Percentiles rank a stretch among this genome's conserved stretches.
phyloP scores from a whole-genome alignment of 2,113 vertebrate genomes.

The Podocnemis expansa region DNA sequence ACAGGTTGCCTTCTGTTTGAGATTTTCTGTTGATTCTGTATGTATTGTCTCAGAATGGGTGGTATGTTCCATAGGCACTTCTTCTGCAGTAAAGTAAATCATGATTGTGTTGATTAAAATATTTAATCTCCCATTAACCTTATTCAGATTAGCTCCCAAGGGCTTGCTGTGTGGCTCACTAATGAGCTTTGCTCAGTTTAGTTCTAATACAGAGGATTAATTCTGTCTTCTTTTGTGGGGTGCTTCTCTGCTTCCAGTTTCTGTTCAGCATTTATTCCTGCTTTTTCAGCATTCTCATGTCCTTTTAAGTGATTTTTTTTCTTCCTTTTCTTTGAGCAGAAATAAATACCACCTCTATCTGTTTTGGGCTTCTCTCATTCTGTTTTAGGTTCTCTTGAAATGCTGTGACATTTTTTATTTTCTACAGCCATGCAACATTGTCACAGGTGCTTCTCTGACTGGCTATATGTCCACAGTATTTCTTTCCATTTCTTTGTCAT shows the following conservation, averaged over 20 bases:
- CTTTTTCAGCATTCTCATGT: background rate
- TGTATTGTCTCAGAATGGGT: background rate
- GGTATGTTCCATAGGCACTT: background rate
- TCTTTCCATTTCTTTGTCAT: constrained; percentile 18
- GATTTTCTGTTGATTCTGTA: background rate
- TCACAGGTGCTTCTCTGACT: background rate
- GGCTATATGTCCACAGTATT: constrained; percentile 4
- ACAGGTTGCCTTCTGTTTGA: background rate
- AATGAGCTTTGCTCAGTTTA: background rate
- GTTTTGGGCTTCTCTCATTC: background rate
- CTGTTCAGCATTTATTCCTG: background rate
- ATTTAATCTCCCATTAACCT: background rate
- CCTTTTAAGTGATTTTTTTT: background rate
- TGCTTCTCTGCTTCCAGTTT: background rate
- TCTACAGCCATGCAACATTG: constrained; percentile 24
- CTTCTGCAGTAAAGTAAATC: background rate
- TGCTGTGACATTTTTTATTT: background rate
- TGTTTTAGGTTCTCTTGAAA: background rate
- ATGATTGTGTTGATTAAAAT: background rate
- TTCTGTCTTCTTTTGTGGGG: background rate
- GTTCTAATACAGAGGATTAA: background rate
- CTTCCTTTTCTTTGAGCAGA: background rate
- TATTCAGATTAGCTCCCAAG: background rate
- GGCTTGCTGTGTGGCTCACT: background rate
- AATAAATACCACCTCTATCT: background rate